Evolutionary conservation across 1,140 invertebrate genomes (phyloP).

Genomic region (Penaeus chinensis): DNA sequence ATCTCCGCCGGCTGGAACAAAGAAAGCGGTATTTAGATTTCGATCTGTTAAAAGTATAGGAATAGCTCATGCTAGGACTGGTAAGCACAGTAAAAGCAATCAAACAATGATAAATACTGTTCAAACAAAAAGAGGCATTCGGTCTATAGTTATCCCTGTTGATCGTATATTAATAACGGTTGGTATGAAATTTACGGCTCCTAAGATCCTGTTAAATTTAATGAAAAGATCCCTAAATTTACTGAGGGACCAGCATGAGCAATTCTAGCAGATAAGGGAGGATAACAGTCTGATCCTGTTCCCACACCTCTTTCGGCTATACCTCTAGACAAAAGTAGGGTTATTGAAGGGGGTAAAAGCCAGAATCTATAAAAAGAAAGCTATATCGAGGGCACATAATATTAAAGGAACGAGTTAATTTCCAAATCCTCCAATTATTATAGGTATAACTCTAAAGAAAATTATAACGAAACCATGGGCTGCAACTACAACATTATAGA

Average conservation of each 20-base stretch:
- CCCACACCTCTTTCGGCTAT: slow-evolving; percentile 75
- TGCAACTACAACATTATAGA: slow-evolving; percentile 80
- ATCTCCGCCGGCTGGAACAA: slow-evolving; percentile 71
- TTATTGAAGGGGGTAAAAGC: slow-evolving; percentile 75
- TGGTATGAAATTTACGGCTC: slow-evolving; percentile 67
- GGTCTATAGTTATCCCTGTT: slow-evolving; percentile 66
- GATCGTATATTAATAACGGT: slow-evolving; percentile 69
- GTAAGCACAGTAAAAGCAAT: slow-evolving; percentile 75
- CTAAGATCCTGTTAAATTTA: too few species aligned
- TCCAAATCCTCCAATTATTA: slow-evolving; percentile 83
- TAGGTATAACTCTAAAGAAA: slow-evolving; percentile 84
- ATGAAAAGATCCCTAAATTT: slow-evolving; percentile 66
- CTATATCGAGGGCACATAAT: slow-evolving; percentile 79
- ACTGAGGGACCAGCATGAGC: slow-evolving; percentile 64
- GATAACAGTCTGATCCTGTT: slow-evolving; percentile 70
- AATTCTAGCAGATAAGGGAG: slow-evolving; percentile 65
- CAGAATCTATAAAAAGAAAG: slow-evolving; percentile 82
- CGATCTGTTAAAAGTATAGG: slow-evolving; percentile 76
- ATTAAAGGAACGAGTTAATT: slow-evolving; percentile 82
- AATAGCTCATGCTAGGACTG: slow-evolving; percentile 79
- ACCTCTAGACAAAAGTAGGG: slow-evolving; percentile 73
- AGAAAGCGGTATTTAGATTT: slow-evolving; percentile 72
- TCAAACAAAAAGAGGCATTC: slow-evolving; percentile 72
- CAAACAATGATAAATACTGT: slow-evolving; percentile 77
- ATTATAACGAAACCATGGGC: slow-evolving; percentile 82